phyloP scores from a whole-genome alignment of 2,797 vertebrate species.

The Sarcoramphus papa region DNA sequence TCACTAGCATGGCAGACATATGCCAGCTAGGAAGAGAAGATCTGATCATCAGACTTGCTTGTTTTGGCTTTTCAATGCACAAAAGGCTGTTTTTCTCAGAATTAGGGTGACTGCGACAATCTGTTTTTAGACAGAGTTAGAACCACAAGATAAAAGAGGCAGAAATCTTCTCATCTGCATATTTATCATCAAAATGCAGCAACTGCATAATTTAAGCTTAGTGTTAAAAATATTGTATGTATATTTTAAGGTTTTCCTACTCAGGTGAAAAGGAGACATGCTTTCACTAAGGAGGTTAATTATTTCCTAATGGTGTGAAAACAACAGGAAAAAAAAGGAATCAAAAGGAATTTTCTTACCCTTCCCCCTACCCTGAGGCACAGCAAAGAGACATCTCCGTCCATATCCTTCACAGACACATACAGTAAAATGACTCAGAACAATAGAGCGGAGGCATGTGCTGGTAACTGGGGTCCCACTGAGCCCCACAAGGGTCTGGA shows the following conservation, averaged over 20 bases:
- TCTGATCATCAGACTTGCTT: conserved; percentile 52
- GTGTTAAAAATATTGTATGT: conserved; percentile 72
- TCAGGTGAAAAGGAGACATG: conserved; percentile 68
- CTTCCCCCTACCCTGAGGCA: conserved; percentile 31
- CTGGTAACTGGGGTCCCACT: background rate
- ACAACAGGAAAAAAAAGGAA: conserved; percentile 38
- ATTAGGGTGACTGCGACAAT: conserved; percentile 65
- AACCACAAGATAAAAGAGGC: conserved; percentile 50
- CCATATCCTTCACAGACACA: background rate
- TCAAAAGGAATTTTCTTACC: conserved; percentile 58
- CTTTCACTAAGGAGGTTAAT: conserved; percentile 72
- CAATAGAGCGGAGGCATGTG: accelerated
- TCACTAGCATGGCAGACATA: conserved; percentile 50
- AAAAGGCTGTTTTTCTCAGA: conserved; percentile 67
- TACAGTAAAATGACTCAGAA: background rate
- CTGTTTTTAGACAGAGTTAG: conserved; percentile 69
- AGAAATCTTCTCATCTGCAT: conserved; percentile 62
- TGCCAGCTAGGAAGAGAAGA: conserved; percentile 43
- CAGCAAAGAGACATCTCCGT: background rate
- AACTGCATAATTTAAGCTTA: conserved; percentile 73
- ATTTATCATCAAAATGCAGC: conserved; percentile 73
- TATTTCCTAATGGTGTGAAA: conserved; percentile 76
- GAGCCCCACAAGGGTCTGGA: background rate
- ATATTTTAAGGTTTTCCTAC: conserved; percentile 67
- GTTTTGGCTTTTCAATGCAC: conserved; percentile 58